These are phyloP conservation scores for Thamnaconus septentrionalis DNA, from an alignment of 2,113 vertebrate genomes.

Conservation along the genomic window DNA sequence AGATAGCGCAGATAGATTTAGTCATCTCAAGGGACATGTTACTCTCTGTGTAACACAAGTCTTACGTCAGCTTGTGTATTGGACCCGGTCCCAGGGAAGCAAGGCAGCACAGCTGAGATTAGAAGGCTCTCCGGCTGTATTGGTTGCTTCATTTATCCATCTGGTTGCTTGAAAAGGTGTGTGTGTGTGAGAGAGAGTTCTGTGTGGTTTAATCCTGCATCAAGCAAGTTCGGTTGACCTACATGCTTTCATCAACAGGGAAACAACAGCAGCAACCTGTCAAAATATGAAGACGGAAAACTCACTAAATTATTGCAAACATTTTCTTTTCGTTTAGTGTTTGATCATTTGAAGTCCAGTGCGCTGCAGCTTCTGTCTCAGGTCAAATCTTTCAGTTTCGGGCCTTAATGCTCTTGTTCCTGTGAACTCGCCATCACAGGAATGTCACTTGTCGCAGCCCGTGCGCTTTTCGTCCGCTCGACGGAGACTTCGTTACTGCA, in stretches of 20 bases:
- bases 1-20: not conserved
- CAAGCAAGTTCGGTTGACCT: conserved; percentile 10
- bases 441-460: no score
- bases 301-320: no score
- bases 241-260: not conserved
- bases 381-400: no score
- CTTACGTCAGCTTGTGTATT: conserved; percentile 39
- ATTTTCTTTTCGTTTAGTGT: no score
- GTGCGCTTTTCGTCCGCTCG: no score
- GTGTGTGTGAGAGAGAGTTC: no score
- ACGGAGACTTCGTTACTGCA: no score
- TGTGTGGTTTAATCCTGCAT: conserved; percentile 1
- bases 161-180: conserved; percentile 13
- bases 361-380: no score
- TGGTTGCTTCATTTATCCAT: conserved; percentile 34
- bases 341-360: no score
- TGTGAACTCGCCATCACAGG: no score
- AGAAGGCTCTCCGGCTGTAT: conserved; percentile 20
- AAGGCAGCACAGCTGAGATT: conserved; percentile 25
- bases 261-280: not conserved
- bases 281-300: no score
- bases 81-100: conserved; percentile 42
- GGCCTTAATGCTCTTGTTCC: no score
- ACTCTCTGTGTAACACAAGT: conserved; percentile 38
- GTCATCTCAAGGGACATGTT: conserved; percentile 29